Percentiles rank a stretch among this genome's conserved stretches.
These are phyloP conservation scores for Trachymyrmex septentrionalis DNA, from an alignment of 1,140 invertebrate genomes.

Conservation along the genomic window DNA sequence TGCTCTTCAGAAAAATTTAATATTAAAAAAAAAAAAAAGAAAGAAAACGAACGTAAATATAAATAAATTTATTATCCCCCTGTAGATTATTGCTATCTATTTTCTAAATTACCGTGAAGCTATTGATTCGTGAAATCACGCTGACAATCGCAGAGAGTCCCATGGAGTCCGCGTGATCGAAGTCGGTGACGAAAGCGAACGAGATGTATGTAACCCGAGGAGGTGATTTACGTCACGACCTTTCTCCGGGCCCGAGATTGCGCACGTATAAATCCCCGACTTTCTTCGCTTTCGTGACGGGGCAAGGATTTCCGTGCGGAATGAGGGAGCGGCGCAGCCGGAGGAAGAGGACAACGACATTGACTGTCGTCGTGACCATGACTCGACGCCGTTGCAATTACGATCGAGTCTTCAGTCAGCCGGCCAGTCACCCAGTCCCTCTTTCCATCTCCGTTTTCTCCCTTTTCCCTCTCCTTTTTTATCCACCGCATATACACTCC, in stretches of 20 bases:
- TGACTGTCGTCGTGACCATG: constrained; percentile 71
- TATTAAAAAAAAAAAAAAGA: too few relatives aligned
- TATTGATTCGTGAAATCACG: neutral
- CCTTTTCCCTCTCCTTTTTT: constrained; percentile 10
- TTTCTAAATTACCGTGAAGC: neutral
- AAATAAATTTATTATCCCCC: neutral
- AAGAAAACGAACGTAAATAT: neutral
- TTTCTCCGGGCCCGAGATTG: constrained; percentile 42
- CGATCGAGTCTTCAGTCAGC: constrained; percentile 61
- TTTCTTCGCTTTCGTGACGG: constrained; percentile 49
- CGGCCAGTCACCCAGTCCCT: constrained; percentile 58
- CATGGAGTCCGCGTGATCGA: constrained; percentile 10
- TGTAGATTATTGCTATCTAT: neutral
- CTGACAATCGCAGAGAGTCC: neutral
- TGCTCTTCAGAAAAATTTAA: neutral
- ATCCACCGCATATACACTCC: constrained; percentile 25
- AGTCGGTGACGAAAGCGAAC: constrained; percentile 59
- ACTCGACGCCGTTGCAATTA: constrained; percentile 73
- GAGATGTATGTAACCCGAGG: constrained; percentile 44
- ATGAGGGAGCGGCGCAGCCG: constrained; percentile 39
- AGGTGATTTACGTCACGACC: constrained; percentile 49
- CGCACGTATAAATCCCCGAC: constrained; percentile 28
- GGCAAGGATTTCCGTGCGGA: constrained; percentile 24
- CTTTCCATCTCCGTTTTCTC: constrained; percentile 36
- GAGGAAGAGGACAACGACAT: constrained; percentile 66